A percentile compares a stretch with the other conserved stretches of the same genome.
Conservation (phyloP, 1,140 invertebrate species). For the Antheraea mylitta region DNA sequence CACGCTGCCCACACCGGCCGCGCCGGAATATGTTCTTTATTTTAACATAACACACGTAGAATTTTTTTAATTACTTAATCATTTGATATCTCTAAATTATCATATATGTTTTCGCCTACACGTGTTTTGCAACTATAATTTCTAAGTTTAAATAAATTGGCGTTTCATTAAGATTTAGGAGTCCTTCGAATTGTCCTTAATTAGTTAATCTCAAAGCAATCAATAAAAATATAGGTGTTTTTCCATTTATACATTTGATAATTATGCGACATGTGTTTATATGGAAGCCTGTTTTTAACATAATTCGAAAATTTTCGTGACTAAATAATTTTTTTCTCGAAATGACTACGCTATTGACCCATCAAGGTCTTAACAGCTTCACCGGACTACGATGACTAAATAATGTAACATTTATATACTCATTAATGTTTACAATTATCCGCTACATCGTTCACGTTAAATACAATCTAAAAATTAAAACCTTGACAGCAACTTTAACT, state of each 20-base stretch:
- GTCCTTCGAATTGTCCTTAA: neutral
- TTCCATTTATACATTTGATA: neutral
- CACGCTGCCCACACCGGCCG: slow-evolving; percentile 60
- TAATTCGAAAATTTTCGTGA: no score
- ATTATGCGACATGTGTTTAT: no score
- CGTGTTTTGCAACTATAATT: slow-evolving; percentile 24
- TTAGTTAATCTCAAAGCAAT: neutral
- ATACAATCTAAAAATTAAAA: no score
- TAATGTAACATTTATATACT: no score
- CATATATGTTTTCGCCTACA: slow-evolving; percentile 15
- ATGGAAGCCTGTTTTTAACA: no score
- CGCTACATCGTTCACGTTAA: no score
- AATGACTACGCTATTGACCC: no score
- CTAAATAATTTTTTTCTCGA: no score
- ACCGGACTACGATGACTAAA: no score
- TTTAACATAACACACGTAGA: slow-evolving; percentile 39
- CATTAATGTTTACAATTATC: no score
- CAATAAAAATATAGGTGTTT: neutral
- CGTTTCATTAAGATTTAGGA: neutral
- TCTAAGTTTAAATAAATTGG: slow-evolving; percentile 10
- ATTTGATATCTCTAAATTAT: slow-evolving; percentile 41
- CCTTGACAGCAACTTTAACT: no score
- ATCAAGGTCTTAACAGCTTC: no score
- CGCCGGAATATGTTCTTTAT: slow-evolving; percentile 49
- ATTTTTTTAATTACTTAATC: slow-evolving; percentile 68